Evolutionary conservation across 2,888 invertebrate species (phyloP), one percentile per base, ranked within the genome.

Genomic region (Carabus problematicus): DNA sequence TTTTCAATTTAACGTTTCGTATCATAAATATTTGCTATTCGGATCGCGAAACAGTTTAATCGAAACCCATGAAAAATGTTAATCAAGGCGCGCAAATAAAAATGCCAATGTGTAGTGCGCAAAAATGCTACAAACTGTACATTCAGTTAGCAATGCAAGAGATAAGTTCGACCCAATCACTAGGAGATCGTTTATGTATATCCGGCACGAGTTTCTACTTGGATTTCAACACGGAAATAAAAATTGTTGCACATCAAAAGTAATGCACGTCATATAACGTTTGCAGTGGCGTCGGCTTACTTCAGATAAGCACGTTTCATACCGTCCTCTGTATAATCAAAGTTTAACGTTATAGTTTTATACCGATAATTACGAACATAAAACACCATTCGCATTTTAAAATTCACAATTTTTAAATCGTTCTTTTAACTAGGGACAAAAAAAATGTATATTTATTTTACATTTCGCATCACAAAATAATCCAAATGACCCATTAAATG

Each of bases 211-310:
- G n/a, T n/a, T 14, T 55, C 45, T 6, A 16, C 60, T 16, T 42
- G 43, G 29, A 42, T n/a, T 14, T 55, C 45, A 11, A 16, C 60
- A 19, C 45, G 43, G 29, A 42, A 45, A 60, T 60, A 60, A 60
- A 60, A 60, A 60, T 60, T 60, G 60, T 60, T 19, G 43, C 19
- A 45, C 60, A 60, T 60, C 60, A 60, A 60, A 60, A 60, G 60
- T 60, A 60, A 60, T 60, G 60, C 45, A 29, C 43, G 43, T 60
- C 45, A 29, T 29, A 29, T 29, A 29, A 29, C 29, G 29, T 29
- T 29, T 29, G 29, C 29, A 29, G 29, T 29, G 29, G 29, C 29
- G 29, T 6, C 29, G 29, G 29, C 29, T 3, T 29, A 29, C 29
- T 29, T 3, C 29, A 2, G 29, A 29, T 29, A 29, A 29, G 29